Evolutionary conservation across 2,888 invertebrate genomes (phyloP), one percentile per base, ranked within the genome.

Genomic region (Polydrusus tereticollis): DNA sequence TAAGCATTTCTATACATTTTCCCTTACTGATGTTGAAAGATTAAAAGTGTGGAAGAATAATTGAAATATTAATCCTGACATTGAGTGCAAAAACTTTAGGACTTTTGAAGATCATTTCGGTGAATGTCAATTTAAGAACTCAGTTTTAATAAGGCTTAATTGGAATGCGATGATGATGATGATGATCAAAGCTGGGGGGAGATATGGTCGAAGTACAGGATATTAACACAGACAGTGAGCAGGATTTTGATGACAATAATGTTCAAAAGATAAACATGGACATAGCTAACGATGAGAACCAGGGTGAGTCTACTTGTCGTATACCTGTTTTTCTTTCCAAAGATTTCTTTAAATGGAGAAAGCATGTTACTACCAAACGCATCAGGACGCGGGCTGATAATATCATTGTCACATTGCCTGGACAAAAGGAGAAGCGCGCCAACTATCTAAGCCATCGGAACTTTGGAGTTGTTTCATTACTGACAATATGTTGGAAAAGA

Each of bases 391-490:
- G n/a, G 26, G 21, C 23, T 21, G 21, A 21, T 50, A 50, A 50
- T 50, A 50, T 50, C 21, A 12, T 50, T 21, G 10, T 21, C 21
- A 10, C 50, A n/a, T 21, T 50, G 21, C 50, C 38, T 43, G 60
- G 60, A 38, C 8, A 16, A 60, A 5, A 38, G 16, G 10, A 20
- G 41, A 59, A 5, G 59, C 59, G n/a, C 33, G 38, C 5, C 12
- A 59, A 12, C 12, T 21, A 12, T 18, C 14, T 10, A 36, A 23
- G 8, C 36, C 45, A 26, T 41, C 21, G 6, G 43, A 62, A n/a
- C 43, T 45, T 62, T 62, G 45, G 43, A 45, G 45, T 26, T 43
- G n/a, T 20, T 45, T 62, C n/a, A 23, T 62, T 20, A 43, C 20
- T 43, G 62, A 62, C 45, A 43, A 23, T 12, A 62, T n/a, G 33